Percentiles rank a stretch among this genome's conserved stretches.
phyloP scores from a whole-genome alignment of 2,113 vertebrate genomes.

The Forbesichthys papilliferus region DNA sequence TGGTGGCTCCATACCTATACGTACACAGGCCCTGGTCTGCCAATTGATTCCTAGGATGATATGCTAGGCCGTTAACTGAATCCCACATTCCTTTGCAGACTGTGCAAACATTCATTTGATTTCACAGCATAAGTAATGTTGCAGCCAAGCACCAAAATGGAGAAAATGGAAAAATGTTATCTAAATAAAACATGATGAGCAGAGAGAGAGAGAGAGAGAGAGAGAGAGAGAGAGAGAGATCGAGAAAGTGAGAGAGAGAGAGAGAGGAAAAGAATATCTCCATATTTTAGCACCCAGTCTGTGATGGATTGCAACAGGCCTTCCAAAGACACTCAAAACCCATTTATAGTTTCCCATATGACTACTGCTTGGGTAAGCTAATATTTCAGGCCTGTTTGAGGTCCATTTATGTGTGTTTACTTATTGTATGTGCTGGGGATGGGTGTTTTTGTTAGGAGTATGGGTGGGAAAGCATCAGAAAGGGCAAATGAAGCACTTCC shows the following conservation, averaged over 20 bases:
- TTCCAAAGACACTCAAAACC: constrained; percentile 31
- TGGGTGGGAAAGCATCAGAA: constrained; percentile 69
- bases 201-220: neutral
- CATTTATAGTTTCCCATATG: constrained; percentile 33
- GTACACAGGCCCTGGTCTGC: too few relatives aligned
- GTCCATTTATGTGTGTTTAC: constrained; percentile 69
- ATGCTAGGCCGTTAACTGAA: neutral
- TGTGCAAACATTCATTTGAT: constrained; percentile 29
- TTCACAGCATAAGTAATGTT: constrained; percentile 27
- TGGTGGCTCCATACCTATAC: too few relatives aligned
- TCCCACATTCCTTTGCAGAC: constrained; percentile 3
- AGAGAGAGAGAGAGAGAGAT: neutral
- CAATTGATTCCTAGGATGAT: too few relatives aligned
- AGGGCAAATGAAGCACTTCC: constrained; percentile 79
- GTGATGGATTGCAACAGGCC: constrained; percentile 26
- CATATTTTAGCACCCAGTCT: constrained; percentile 39
- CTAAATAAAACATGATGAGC: constrained; percentile 50
- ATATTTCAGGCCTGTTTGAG: constrained; percentile 50
- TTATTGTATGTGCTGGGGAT: constrained; percentile 60
- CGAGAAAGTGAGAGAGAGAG: neutral
- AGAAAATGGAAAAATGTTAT: constrained; percentile 26
- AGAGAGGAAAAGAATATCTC: neutral
- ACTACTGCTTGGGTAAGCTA: constrained; percentile 33
- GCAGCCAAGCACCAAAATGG: constrained; percentile 27
- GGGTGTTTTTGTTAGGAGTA: constrained; percentile 59